Percentiles rank a stretch among this genome's conserved stretches.
phyloP scores from a whole-genome alignment of 2,888 invertebrate genomes.

The Oscheius myriophilus region DNA sequence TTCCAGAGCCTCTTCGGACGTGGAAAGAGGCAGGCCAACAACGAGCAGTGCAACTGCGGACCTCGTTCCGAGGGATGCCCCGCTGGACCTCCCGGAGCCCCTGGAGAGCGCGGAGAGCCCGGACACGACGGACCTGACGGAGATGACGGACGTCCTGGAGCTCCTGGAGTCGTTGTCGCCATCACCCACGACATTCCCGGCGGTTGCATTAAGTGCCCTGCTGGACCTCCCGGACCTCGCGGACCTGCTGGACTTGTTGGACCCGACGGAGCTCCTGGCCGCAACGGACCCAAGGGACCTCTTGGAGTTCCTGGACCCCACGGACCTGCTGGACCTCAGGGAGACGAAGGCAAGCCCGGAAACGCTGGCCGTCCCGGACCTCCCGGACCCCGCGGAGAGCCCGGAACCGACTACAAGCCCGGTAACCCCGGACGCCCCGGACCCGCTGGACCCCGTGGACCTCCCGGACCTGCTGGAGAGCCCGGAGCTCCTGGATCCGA shows the following conservation, averaged over 20 bases:
- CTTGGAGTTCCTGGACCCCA: constrained; percentile 36
- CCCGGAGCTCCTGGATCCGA: constrained; percentile 50
- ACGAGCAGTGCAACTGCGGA: constrained; percentile 59
- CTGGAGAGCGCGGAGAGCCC: constrained; percentile 47
- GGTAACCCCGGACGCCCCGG: constrained; percentile 52
- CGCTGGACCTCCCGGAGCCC: constrained; percentile 59
- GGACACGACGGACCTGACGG: constrained; percentile 54
- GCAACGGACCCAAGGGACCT: constrained; percentile 45
- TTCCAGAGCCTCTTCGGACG: constrained; percentile 57
- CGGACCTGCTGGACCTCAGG: constrained; percentile 46
- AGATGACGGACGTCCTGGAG: constrained; percentile 56
- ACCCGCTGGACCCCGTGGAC: constrained; percentile 55
- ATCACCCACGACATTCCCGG: constrained; percentile 60
- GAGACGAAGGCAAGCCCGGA: constrained; percentile 38
- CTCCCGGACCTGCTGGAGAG: constrained; percentile 50
- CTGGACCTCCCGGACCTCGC: constrained; percentile 51
- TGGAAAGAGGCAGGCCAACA: constrained; percentile 41
- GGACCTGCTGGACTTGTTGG: constrained; percentile 49
- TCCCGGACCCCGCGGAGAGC: constrained; percentile 50
- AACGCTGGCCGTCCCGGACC: constrained; percentile 51
- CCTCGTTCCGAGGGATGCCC: constrained; percentile 55
- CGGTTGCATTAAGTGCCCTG: constrained; percentile 56
- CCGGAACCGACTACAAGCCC: constrained; percentile 11
- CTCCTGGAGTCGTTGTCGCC: constrained; percentile 53
- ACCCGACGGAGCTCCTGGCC: constrained; percentile 47